These are phyloP conservation scores for Pocillopora damicornis DNA, from an alignment of 64 coral and sea anemone species.

Conservation along the genomic window DNA sequence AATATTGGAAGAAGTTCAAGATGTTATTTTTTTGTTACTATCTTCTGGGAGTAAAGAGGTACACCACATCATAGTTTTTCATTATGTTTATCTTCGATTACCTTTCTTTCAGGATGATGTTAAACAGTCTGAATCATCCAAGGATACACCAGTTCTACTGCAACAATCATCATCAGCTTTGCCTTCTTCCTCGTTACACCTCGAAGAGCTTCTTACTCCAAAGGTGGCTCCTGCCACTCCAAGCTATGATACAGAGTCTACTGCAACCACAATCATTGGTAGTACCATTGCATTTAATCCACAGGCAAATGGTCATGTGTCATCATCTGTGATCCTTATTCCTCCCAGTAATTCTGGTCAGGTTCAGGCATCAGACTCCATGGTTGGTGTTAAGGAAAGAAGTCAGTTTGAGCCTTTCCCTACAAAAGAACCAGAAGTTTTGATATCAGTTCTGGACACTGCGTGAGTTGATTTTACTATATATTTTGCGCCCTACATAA, in stretches of 20 bases:
- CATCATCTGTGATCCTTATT: slow-evolving; percentile 25
- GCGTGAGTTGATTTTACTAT: not conserved
- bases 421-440: slow-evolving; percentile 3
- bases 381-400: not conserved
- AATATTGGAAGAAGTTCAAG: not conserved
- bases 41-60: no score
- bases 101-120: not conserved
- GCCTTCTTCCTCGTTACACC: slow-evolving; percentile 43
- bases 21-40: not conserved
- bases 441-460: slow-evolving; percentile 9
- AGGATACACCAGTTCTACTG: not conserved
- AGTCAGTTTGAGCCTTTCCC: not conserved
- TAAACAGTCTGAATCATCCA: not conserved
- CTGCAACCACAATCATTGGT: slow-evolving; percentile 11
- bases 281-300: slow-evolving; percentile 13
- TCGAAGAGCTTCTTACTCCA: slow-evolving; percentile 43
- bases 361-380: slow-evolving; percentile 13
- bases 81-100: not conserved
- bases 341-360: slow-evolving; percentile 13
- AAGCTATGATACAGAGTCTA: slow-evolving; percentile 42
- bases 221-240: slow-evolving; percentile 87
- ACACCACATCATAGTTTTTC: not conserved
- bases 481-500: not conserved
- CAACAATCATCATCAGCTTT: not conserved
- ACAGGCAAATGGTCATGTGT: not conserved